phyloP scores from a whole-genome alignment of 2,888 invertebrate genomes.

The Agriotes lineatus region DNA sequence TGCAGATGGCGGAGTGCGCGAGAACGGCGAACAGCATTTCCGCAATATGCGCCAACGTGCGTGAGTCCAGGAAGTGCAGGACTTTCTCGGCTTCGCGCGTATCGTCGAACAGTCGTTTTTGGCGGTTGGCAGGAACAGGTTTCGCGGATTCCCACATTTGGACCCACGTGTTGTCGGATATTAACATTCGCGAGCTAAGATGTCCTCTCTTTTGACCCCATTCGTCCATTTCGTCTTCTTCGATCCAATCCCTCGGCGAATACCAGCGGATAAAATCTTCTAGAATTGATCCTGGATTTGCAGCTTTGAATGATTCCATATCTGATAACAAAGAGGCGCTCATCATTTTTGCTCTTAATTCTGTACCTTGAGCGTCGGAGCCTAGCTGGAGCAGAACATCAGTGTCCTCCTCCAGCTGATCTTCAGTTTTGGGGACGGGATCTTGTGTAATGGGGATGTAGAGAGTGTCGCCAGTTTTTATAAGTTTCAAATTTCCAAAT shows the following conservation, averaged over 20 bases:
- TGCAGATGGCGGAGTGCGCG: conserved; percentile 75
- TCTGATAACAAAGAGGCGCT: conserved; percentile 94
- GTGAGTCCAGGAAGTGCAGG: conserved; percentile 82
- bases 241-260: conserved; percentile 95
- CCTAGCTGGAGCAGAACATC: conserved; percentile 90
- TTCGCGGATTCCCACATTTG: conserved; percentile 92
- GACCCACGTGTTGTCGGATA: conserved; percentile 93
- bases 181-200: conserved; percentile 89
- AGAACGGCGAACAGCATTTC: conserved; percentile 77
- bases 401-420: conserved; percentile 94
- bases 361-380: conserved; percentile 84
- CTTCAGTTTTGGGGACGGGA: conserved; percentile 97
- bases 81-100: conserved; percentile 95
- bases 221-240: conserved; percentile 68
- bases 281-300: conserved; percentile 90
- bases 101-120: conserved; percentile 95
- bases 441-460: conserved; percentile 91
- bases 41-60: conserved; percentile 78
- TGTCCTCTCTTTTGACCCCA: conserved; percentile 74
- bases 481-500: conserved; percentile 75
- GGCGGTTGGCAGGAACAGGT: conserved; percentile 89
- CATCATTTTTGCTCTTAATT: conserved; percentile 93
- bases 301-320: conserved; percentile 99
- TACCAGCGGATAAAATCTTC: conserved; percentile 99
- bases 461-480: conserved; percentile 78